Evolutionary conservation across 2,888 invertebrate species (phyloP).

Genomic region (Ormia ochracea): DNA sequence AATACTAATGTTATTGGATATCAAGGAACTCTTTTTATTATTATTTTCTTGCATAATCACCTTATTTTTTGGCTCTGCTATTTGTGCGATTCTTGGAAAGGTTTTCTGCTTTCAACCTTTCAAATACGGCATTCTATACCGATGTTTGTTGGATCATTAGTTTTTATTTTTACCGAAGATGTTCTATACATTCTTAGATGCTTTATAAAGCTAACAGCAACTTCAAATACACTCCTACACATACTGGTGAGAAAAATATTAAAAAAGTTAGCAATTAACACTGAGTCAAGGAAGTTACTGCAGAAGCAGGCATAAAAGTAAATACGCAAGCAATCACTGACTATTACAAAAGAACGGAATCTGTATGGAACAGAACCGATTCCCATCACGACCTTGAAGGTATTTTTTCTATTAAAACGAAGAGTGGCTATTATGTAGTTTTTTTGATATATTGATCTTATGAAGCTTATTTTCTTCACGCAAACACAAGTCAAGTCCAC

Average conservation of each 20-base stretch:
- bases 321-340: no score
- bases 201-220: slow-evolving; percentile 8
- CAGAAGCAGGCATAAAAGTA: no score
- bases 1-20: slow-evolving; percentile 55
- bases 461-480: no score
- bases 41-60: slow-evolving; percentile 6
- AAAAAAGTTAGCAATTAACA: background rate
- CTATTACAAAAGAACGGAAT: no score
- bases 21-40: slow-evolving; percentile 48
- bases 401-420: no score
- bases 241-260: background rate
- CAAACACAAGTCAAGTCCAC: no score
- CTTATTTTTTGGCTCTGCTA: background rate
- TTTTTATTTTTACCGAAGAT: slow-evolving; percentile 54
- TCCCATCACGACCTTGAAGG: no score
- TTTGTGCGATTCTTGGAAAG: background rate
- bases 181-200: slow-evolving; percentile 26
- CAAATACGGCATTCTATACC: slow-evolving; percentile 31
- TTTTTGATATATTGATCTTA: no score
- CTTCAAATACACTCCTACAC: background rate
- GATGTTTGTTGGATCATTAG: slow-evolving; percentile 52
- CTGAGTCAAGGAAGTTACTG: background rate
- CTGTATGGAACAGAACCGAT: no score
- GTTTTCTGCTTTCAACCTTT: slow-evolving; percentile 1
- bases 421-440: no score